Conservation (phyloP, 35 echinoderm and acorn worm genomes). For the Lytechinus pictus region DNA sequence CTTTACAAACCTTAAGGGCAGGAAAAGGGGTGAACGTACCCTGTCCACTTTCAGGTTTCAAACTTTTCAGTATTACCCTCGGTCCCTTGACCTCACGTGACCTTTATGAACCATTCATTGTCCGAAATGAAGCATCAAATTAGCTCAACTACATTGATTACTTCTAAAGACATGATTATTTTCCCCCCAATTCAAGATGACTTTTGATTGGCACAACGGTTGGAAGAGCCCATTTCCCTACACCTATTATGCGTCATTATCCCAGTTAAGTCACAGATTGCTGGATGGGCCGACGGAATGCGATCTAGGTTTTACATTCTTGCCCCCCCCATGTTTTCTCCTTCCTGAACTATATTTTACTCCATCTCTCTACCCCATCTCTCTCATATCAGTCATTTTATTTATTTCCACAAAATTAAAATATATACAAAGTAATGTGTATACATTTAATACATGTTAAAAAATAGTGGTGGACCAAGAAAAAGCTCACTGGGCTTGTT, state of each 20-base stretch:
- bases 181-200: background rate
- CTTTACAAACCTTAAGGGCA: no score
- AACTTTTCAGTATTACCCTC: no score
- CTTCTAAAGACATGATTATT: background rate
- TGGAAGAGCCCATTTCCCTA: background rate
- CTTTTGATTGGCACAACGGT: background rate
- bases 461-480: no score
- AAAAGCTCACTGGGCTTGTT: no score
- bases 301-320: background rate
- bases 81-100: background rate
- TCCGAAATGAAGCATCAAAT: background rate
- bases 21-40: no score
- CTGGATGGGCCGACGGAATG: background rate
- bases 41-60: no score
- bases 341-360: background rate
- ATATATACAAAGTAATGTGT: no score
- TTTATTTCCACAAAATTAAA: background rate
- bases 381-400: background rate
- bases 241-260: background rate
- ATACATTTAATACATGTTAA: no score
- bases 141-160: background rate
- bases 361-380: slow-evolving; percentile 18
- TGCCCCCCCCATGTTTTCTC: background rate
- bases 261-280: background rate
- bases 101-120: background rate